phyloP scores from a whole-genome alignment of 1,140 invertebrate species.

The Bombus sibiricus region DNA sequence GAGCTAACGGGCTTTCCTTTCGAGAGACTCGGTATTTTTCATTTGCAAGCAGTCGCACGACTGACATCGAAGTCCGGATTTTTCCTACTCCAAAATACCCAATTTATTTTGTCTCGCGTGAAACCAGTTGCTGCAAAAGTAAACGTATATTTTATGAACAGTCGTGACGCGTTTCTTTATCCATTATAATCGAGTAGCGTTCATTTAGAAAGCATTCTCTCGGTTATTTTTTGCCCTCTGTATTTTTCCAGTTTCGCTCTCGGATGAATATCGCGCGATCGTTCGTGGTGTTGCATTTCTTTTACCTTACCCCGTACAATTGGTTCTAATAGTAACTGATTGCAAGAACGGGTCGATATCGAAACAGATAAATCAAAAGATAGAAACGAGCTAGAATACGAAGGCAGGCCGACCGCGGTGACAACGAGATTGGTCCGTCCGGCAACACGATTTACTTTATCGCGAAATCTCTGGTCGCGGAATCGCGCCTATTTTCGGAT shows the following conservation, averaged over 20 bases:
- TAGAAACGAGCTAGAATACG: slow-evolving; percentile 6
- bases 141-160: background rate
- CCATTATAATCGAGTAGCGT: background rate
- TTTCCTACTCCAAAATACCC: background rate
- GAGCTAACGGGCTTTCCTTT: slow-evolving; percentile 29
- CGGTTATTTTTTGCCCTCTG: background rate
- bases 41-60: background rate
- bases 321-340: slow-evolving; percentile 9
- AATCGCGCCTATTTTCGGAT: background rate
- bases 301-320: background rate
- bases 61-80: background rate
- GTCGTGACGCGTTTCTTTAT: background rate
- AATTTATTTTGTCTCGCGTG: background rate
- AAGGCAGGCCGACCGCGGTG: background rate
- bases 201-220: background rate
- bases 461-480: slow-evolving; percentile 14
- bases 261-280: too few relatives aligned
- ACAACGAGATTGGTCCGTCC: slow-evolving; percentile 27
- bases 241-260: background rate
- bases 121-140: background rate
- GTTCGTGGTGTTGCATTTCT: background rate
- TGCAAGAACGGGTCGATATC: background rate
- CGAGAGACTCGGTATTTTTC: slow-evolving; percentile 32
- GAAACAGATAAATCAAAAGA: background rate
- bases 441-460: slow-evolving; percentile 20